These are phyloP conservation scores for Suncus etruscus DNA, from an alignment of 2,113 vertebrate genomes.

Conservation along the genomic window DNA sequence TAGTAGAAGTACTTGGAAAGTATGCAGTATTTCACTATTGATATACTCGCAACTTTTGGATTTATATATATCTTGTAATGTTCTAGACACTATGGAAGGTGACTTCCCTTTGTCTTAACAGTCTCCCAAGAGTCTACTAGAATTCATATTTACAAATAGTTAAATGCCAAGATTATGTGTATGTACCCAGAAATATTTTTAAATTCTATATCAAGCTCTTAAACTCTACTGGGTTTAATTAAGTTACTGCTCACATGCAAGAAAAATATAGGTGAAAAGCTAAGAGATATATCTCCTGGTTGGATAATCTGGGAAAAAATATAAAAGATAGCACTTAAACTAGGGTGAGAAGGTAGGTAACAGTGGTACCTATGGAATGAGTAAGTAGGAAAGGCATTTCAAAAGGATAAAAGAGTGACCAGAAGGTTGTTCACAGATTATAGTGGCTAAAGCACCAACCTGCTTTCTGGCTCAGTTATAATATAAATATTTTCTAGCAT, in stretches of 20 bases:
- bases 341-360: neutral
- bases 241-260: neutral
- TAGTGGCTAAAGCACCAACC: neutral
- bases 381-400: constrained; percentile 11
- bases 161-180: neutral
- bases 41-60: neutral
- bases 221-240: neutral
- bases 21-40: neutral
- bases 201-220: neutral
- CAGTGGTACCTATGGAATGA: neutral
- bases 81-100: neutral
- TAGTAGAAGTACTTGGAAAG: neutral
- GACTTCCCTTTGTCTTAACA: neutral
- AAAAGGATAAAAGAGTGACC: neutral
- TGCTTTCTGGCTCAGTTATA: neutral
- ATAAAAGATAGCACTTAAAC: neutral
- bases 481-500: neutral
- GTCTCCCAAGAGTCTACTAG: neutral
- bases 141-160: constrained; percentile 22
- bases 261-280: neutral
- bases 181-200: neutral
- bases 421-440: neutral
- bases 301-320: neutral
- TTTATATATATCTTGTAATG: neutral
- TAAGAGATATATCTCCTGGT: neutral